Base-by-base conservation (phyloP, 2,797 vertebrate genomes). In the Myiotriccus ornatus region DNA sequence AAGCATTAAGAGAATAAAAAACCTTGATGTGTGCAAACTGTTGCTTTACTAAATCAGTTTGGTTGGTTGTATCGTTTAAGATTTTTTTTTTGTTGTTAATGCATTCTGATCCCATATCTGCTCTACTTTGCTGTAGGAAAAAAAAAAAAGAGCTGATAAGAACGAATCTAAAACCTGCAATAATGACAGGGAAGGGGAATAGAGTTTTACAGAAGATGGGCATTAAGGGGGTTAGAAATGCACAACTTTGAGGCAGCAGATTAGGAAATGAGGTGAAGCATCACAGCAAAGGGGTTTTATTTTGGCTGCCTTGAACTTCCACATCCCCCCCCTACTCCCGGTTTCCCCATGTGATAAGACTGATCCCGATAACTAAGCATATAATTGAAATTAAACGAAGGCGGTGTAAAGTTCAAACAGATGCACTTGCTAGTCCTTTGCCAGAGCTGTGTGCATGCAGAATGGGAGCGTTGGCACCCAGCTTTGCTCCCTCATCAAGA, bases 401-500 rank as follows among this genome's bases (percentile, higher is more conserved):
- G 74, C 41, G 75, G 74, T 1, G 34, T 17, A 3, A 82, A 67
- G 70, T 90, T 94, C 86, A 87, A 68, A 46, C 44, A 84, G 90
- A 73, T 52, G 83, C 83, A 65, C 77, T 86, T 4, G 28, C 12
- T 14, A 41, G 76, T 16, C 81, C 73, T 74, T 32, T 9, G 64
- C 50, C 37, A 83, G 88, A 60, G 52, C 87, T 7, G 53, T 1
- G 64, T 7, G 46, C 13, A 0, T 12, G 68, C 82, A 71, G 73
- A 84, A 74, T 0, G 24, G 86, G 39, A 35, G 69, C 17, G 6
- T 22, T 7, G 69, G 67, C 60, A 12, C 76, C 56, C 41, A 12
- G 73, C 71, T 65, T 60, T 47, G 60, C 93, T 89, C 84, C 81
- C 43, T 87, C 90, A 89, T 83, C 86, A 80, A 18, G 81, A 69